Percentiles rank a stretch among this genome's conserved stretches.
phyloP scores from a whole-genome alignment of 2,113 vertebrate species.

The Labrus mixtus region DNA sequence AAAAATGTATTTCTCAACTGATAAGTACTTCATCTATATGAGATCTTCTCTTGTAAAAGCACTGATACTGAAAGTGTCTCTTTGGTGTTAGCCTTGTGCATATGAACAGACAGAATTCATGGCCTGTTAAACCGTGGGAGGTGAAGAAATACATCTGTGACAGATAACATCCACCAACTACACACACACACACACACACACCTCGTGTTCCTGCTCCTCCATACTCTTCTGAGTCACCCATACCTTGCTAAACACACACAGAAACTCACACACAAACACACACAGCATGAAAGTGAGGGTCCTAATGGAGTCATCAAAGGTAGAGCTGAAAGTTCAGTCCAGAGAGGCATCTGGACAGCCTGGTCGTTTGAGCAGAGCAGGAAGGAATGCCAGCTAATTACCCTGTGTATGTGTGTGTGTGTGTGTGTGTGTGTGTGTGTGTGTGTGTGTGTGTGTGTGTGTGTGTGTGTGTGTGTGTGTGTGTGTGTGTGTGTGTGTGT shows the following conservation, averaged over 20 bases:
- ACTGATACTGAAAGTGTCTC: slow-evolving; percentile 52
- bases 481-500: neutral
- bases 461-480: slow-evolving; percentile 26
- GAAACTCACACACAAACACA: slow-evolving; percentile 29
- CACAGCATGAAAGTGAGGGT: slow-evolving; percentile 68
- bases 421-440: slow-evolving; percentile 7
- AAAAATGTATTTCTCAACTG: too few relatives aligned
- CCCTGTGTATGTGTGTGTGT: slow-evolving; percentile 22
- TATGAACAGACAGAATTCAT: slow-evolving; percentile 72
- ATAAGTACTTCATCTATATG: too few relatives aligned
- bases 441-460: neutral
- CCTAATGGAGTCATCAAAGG: slow-evolving; percentile 81
- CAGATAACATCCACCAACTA: slow-evolving; percentile 75
- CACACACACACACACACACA: slow-evolving; percentile 22
- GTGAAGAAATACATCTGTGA: slow-evolving; percentile 79
- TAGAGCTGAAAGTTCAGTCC: slow-evolving; percentile 59
- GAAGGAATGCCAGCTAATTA: slow-evolving; percentile 75
- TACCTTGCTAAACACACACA: slow-evolving; percentile 22
- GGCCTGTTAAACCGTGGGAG: slow-evolving; percentile 72
- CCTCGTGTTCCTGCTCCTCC: slow-evolving; percentile 27
- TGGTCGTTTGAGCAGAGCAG: slow-evolving; percentile 67
- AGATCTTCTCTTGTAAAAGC: neutral
- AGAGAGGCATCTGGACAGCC: slow-evolving; percentile 73
- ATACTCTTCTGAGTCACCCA: slow-evolving; percentile 23
- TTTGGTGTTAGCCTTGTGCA: slow-evolving; percentile 34